Percentiles rank a stretch among this genome's conserved stretches.
phyloP scores from a whole-genome alignment of 2,888 invertebrate genomes.

The Clusia tigrina region DNA sequence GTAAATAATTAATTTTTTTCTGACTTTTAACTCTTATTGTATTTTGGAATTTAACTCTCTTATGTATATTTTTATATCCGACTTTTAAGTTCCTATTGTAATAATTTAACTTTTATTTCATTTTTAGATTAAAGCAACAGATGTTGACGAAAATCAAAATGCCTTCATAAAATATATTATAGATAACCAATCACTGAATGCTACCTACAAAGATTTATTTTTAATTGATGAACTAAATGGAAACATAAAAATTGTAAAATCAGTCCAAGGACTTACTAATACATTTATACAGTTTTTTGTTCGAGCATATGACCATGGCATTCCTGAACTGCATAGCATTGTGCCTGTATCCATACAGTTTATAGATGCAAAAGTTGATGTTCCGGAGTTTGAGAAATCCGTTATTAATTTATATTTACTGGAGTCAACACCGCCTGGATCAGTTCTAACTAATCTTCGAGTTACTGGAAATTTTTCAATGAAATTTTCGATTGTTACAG shows the following conservation, averaged over 20 bases:
- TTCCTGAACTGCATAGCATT: constrained; percentile 77
- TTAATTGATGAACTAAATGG: constrained; percentile 79
- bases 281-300: constrained; percentile 89
- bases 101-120: not conserved
- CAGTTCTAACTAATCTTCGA: constrained; percentile 74
- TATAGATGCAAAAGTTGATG: constrained; percentile 73
- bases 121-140: constrained; percentile 73
- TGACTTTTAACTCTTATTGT: no score
- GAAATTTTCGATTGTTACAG: constrained; percentile 70
- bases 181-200: constrained; percentile 72
- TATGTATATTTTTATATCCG: not conserved
- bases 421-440: constrained; percentile 76
- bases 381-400: constrained; percentile 78
- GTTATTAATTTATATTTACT: constrained; percentile 81
- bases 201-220: constrained; percentile 74
- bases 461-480: constrained; percentile 72
- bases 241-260: constrained; percentile 73
- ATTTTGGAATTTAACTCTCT: no score
- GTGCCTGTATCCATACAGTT: constrained; percentile 84
- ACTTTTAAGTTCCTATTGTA: not conserved
- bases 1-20: no score
- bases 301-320: constrained; percentile 83
- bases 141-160: constrained; percentile 78
- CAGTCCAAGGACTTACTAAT: constrained; percentile 69
- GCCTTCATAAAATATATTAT: constrained; percentile 79